A percentile compares a stretch with the other conserved stretches of the same genome.
Conservation (phyloP, 1,140 invertebrate species). For the Propsilocerus akamusi region DNA sequence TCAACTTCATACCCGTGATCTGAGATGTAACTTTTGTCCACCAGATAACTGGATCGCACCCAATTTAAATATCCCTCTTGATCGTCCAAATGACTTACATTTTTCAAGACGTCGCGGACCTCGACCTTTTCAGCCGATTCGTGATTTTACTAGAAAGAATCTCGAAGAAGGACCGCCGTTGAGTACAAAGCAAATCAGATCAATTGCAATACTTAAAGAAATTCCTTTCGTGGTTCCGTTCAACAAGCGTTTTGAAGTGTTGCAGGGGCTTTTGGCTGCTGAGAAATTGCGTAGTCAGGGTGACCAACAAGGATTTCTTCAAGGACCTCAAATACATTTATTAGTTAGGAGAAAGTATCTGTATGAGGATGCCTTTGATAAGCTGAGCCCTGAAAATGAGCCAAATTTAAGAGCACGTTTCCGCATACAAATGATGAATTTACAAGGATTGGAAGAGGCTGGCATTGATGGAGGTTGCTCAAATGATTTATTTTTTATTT, state of each 20-base stretch:
- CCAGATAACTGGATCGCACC: slow-evolving; percentile 57
- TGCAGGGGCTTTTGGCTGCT: slow-evolving; percentile 46
- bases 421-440: slow-evolving; percentile 77
- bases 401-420: slow-evolving; percentile 71
- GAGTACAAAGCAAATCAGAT: slow-evolving; percentile 73
- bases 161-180: slow-evolving; percentile 62
- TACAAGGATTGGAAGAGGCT: slow-evolving; percentile 77
- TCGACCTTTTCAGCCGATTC: slow-evolving; percentile 37
- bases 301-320: slow-evolving; percentile 48
- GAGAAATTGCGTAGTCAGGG: slow-evolving; percentile 36
- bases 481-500: no score
- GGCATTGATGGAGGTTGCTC: slow-evolving; percentile 93
- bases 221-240: slow-evolving; percentile 89
- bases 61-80: slow-evolving; percentile 42
- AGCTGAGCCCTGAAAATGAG: slow-evolving; percentile 77
- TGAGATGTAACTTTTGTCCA: slow-evolving; percentile 52
- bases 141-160: slow-evolving; percentile 39
- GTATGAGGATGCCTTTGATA: slow-evolving; percentile 95
- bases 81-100: slow-evolving; percentile 37
- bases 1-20: slow-evolving; percentile 66
- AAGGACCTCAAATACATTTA: slow-evolving; percentile 57
- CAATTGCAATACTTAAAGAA: slow-evolving; percentile 72
- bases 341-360: slow-evolving; percentile 76
- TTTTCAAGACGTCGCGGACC: slow-evolving; percentile 34
- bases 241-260: slow-evolving; percentile 67